Evolutionary conservation across 2,797 vertebrate species (phyloP), one percentile per base, ranked within the genome.

Genomic region (Channa striata): DNA sequence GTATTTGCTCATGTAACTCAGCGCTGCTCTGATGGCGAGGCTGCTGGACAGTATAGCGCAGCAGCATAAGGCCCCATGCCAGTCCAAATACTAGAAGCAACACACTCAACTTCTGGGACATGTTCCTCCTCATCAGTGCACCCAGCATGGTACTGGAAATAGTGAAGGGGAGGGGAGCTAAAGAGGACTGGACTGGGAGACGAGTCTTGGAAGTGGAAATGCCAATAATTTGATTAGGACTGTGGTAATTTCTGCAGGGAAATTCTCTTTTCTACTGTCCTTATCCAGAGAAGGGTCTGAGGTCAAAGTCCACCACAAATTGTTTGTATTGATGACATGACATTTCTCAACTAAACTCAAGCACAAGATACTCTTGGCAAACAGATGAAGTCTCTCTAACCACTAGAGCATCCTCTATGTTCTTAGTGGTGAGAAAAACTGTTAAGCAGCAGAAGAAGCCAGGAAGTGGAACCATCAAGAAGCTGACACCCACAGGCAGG

Each of bases 61-160:
- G 91, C 83, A 99, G 89, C 95, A 98, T 96, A 58, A 99, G 87
- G 57, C 98, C 97, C 98, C 98, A 99, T 52, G 93, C 95, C 83
- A 99, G 93, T 82, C 97, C 97, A n/a, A 97, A 96, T 34, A 97
- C 66, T 71, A 99, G 81, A 88, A 99, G 94, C 77, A 99, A 91
- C 85, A 96, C 82, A 84, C 97, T 97, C 85, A 99, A 93, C 91
- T 96, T 98, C 91, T 99, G 97, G 74, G 98, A 98, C 95, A 98
- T 95, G 88, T 96, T 97, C 93, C 97, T 96, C 67, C 96, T 95
- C 87, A 96, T 93, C 78, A 98, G 89, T 69, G 93, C 86, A 86
- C 93, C 93, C 88, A 97, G 94, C 97, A 99, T 99, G 90, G 92
- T 94, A 88, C 80, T 80, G 72, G 54, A 63, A 68, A 43, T 19